These are phyloP conservation scores for Ceratina calcarata DNA, from an alignment of 1,140 invertebrate genomes.

Conservation along the genomic window DNA sequence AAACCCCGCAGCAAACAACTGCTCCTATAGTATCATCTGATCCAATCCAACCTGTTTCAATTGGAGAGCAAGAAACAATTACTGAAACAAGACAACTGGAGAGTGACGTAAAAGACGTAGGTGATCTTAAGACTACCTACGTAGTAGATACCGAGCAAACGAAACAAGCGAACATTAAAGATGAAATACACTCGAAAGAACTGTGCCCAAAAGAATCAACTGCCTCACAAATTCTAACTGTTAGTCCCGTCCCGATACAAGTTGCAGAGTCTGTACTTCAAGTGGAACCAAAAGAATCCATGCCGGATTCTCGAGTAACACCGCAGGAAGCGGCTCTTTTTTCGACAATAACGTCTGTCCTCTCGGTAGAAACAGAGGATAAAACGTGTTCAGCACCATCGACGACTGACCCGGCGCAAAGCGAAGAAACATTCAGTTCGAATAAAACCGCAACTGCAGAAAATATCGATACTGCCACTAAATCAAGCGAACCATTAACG, in stretches of 20 bases:
- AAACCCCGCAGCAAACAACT: not conserved
- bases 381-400: slow-evolving; percentile 32
- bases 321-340: slow-evolving; percentile 71
- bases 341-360: slow-evolving; percentile 67
- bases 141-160: not conserved
- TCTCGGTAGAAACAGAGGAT: slow-evolving; percentile 44
- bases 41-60: not conserved
- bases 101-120: not conserved
- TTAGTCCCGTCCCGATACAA: slow-evolving; percentile 74
- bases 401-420: not conserved
- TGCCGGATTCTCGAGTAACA: slow-evolving; percentile 64
- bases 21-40: not conserved
- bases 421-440: not conserved
- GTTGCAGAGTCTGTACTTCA: slow-evolving; percentile 77
- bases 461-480: not conserved
- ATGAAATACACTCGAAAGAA: slow-evolving; percentile 48
- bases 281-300: slow-evolving; percentile 72
- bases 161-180: not conserved
- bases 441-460: not conserved
- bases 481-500: slow-evolving; percentile 4
- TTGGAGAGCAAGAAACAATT: slow-evolving; percentile 18
- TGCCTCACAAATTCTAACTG: slow-evolving; percentile 48
- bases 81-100: not conserved
- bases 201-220: slow-evolving; percentile 12
- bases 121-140: slow-evolving; percentile 8